Evolutionary conservation across 2,113 vertebrate genomes (phyloP), one percentile per base, ranked within the genome.

Genomic region (Alces alces): DNA sequence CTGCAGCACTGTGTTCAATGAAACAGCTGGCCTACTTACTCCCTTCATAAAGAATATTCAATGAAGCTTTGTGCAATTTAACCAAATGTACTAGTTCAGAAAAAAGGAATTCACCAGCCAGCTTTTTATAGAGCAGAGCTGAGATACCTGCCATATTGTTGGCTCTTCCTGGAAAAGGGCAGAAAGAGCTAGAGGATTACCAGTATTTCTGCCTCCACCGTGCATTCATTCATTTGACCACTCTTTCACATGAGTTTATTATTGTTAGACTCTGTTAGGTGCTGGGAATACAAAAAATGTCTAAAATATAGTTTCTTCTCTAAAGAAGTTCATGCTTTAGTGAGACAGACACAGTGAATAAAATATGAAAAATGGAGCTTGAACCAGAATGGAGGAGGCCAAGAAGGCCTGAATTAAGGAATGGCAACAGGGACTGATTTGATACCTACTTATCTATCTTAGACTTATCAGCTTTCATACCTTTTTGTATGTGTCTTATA

Each of bases 391-490:
- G 4, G 17, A 16, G 6, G 23, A 39, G 55, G 43, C 17, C 23
- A 9, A 47, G 28, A 76, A 23, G 45, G 83, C 43, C 14, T 64
- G 43, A 52, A 8, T 4, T 28, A 64, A 25, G 30, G 50, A 45
- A 25, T 2, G 28, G n/a, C 13, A 52, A 7, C 19, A 27, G 47
- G 5, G 45, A 11, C 1, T 4, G 15, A 12, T 1, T 0, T 52
- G 30, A 57, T 4, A 25, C 12, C 21, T 10, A 30, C 15, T 9
- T 9, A 6, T 0, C 13, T 45, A 27, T 19, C 10, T 80, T 15
- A 30, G 64, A n/a, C 10, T 23, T 23, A 14, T 36, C 66, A 86
- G 58, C 76, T 50, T 89, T 33, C 50, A n/a, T 3, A 1, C 50
- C 17, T 58, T 50, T 64, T 43, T 12, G 23, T 6, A 14, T 61